Conservation (phyloP, 2,888 invertebrate species). For the Drepana falcataria region DNA sequence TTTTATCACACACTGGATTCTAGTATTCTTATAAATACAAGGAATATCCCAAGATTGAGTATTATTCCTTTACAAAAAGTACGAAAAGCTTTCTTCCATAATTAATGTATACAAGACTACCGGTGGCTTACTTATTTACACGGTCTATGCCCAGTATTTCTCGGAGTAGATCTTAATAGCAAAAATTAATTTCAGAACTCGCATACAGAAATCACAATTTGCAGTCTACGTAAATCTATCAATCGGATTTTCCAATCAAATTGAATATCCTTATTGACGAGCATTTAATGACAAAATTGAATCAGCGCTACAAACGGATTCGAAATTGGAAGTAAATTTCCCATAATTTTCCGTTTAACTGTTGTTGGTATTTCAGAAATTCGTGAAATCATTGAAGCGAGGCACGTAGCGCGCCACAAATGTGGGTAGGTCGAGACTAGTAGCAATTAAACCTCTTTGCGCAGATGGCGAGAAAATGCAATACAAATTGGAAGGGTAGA, state of each 20-base stretch:
- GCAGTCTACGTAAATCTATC: neutral
- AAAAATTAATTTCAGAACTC: too few species aligned
- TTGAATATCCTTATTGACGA: neutral
- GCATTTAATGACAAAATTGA: neutral
- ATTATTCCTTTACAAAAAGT: too few species aligned
- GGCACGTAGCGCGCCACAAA: slow-evolving; percentile 13
- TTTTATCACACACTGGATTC: too few species aligned
- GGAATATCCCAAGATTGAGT: too few species aligned
- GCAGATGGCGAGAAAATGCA: slow-evolving; percentile 22
- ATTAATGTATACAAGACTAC: too few species aligned
- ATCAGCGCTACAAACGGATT: neutral
- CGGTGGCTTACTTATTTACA: too few species aligned
- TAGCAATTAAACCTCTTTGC: slow-evolving; percentile 3
- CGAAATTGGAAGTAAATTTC: neutral
- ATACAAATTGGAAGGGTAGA: slow-evolving; percentile 14
- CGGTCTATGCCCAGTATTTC: too few species aligned
- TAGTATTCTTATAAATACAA: too few species aligned
- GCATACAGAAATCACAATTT: neutral
- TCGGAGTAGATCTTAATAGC: too few species aligned
- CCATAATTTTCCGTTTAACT: neutral
- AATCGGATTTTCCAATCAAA: neutral
- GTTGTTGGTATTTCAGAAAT: slow-evolving; percentile 1
- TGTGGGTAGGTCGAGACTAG: neutral
- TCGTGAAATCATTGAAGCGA: slow-evolving; percentile 6
- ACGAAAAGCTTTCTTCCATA: too few species aligned